Base-by-base conservation (phyloP, 2,888 invertebrate genomes). In the Agelastica alni region DNA sequence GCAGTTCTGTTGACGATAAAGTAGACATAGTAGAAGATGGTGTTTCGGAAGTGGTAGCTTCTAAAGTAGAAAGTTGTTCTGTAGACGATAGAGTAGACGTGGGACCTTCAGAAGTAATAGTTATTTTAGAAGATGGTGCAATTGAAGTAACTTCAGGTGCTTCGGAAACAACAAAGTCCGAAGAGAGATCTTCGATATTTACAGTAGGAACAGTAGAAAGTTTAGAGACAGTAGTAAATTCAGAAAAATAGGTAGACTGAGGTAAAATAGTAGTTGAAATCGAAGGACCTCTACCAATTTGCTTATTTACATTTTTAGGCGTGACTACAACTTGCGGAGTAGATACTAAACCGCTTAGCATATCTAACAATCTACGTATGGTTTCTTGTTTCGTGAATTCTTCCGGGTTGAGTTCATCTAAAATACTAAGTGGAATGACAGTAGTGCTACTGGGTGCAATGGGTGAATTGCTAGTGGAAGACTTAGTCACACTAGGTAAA, bases 341-440 rank as follows among this genome's bases (percentile, higher is more conserved):
- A 10, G 65, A 62, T 17, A 68, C 73, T 67, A 78, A 70, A 67
- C 77, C 77, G 64, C 79, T 79, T 64, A 77, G 66, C 49, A 77
- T 67, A 55, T 67, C 66, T 52, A 76, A 61, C 37, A 77, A 63
- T 64, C 71, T 71, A 32, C 71, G 72, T 36, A 76, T 71, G 9
- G 75, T 74, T 53, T 71, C 65, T 59, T 76, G 72, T 60, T 73
- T 70, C 52, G 73, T 60, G 14, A 64, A 65, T 60, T 72, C 69
- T 34, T 76, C 74, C 16, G 71, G 64, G 26, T 67, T 64, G 54
- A 75, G 70, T 53, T 73, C 66, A 53, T 75, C 73, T 58, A 75
- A 66, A 31, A 71, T 67, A 60, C 62, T 70, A 57, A 71, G 62
- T 48, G 74, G 72, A 64, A 68, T 68, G 53, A 69, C 56, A 58